Percentiles rank a stretch among this genome's conserved stretches.
phyloP scores from a whole-genome alignment of 2,113 vertebrate species.

The Otis tarda region DNA sequence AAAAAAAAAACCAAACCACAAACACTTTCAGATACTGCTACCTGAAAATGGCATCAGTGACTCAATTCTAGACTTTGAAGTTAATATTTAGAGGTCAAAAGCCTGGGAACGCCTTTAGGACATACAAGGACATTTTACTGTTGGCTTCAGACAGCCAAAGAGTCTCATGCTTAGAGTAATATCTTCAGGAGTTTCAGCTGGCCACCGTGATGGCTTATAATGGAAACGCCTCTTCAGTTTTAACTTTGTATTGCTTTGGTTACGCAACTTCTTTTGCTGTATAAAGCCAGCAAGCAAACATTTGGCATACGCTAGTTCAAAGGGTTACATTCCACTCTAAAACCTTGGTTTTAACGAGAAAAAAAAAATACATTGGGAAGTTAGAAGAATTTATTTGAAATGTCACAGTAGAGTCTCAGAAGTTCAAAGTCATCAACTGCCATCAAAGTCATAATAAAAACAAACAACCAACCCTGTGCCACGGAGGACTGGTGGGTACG shows the following conservation, averaged over 20 bases:
- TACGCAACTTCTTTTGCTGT: neutral
- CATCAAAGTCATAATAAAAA: neutral
- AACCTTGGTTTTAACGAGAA: neutral
- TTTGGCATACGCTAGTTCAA: accelerated
- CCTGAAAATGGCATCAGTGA: neutral
- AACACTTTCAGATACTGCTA: neutral
- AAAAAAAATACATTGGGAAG: no score
- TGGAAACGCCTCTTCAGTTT: neutral
- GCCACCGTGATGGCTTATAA: neutral
- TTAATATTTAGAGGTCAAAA: neutral
- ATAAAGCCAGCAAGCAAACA: neutral
- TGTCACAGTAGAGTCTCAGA: neutral
- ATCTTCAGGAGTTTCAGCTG: neutral
- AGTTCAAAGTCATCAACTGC: neutral
- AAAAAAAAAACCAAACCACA: neutral
- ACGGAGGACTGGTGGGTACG: accelerated
- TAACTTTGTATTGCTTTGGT: neutral
- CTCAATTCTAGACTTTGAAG: neutral
- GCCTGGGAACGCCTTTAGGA: neutral
- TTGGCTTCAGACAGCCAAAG: neutral
- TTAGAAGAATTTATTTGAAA: neutral
- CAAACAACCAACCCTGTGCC: neutral
- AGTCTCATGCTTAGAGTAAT: neutral
- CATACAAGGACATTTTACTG: neutral
- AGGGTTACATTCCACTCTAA: neutral